Percentiles rank a stretch among this genome's conserved stretches.
phyloP scores from a whole-genome alignment of 2,797 vertebrate species.

The Lycodopsis pacificus region DNA sequence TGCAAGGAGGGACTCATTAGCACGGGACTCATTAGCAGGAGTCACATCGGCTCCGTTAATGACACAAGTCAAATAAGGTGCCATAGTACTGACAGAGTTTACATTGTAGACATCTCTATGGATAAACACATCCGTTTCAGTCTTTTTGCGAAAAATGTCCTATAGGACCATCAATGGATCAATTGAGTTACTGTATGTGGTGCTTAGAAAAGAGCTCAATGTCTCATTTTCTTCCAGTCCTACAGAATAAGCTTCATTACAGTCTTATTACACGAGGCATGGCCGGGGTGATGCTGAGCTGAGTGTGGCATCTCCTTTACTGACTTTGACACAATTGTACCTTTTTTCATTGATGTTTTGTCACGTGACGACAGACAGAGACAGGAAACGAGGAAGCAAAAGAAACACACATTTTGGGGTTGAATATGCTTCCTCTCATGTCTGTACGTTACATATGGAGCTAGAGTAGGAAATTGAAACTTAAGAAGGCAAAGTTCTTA shows the following conservation, averaged over 20 bases:
- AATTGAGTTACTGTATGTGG: neutral
- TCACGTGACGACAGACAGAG: neutral
- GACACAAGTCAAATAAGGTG: slow-evolving; percentile 27
- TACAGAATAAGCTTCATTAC: slow-evolving; percentile 25
- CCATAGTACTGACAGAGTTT: neutral
- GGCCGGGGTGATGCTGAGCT: slow-evolving; percentile 17
- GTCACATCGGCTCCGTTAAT: slow-evolving; percentile 19
- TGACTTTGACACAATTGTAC: slow-evolving; percentile 25
- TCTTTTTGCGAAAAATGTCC: neutral
- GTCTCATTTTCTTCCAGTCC: slow-evolving; percentile 16
- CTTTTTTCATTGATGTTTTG: neutral
- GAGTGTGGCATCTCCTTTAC: slow-evolving; percentile 17
- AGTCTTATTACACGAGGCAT: slow-evolving; percentile 20
- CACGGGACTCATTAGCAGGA: slow-evolving; percentile 43
- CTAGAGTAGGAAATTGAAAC: no score
- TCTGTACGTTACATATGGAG: neutral
- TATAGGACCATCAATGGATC: neutral
- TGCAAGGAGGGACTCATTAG: slow-evolving; percentile 38
- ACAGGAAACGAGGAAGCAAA: neutral
- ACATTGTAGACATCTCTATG: neutral
- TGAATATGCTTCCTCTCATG: neutral
- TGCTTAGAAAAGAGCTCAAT: slow-evolving; percentile 11
- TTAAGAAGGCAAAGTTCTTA: no score
- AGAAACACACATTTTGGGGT: no score
- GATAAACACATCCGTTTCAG: neutral